phyloP scores from a whole-genome alignment of 2,888 invertebrate genomes.

The Cryptocephalus moraei region DNA sequence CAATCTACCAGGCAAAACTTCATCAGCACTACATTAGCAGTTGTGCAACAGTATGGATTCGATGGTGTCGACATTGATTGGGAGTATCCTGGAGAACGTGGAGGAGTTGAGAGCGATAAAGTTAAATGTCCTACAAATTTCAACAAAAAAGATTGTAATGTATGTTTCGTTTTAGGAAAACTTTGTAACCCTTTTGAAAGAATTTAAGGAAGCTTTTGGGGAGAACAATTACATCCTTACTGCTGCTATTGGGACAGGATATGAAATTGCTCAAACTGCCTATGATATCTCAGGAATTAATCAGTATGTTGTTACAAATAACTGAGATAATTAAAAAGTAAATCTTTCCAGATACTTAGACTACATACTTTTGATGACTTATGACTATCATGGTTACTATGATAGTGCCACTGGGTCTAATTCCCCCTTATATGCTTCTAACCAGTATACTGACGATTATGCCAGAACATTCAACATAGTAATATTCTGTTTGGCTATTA shows the following conservation, averaged over 20 bases:
- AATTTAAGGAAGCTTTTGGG: slow-evolving; percentile 46
- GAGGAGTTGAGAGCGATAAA: slow-evolving; percentile 28
- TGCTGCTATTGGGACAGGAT: slow-evolving; percentile 40
- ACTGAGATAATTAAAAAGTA: no score
- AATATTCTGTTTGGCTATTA: slow-evolving; percentile 23
- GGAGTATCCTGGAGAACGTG: slow-evolving; percentile 42
- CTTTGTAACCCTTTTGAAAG: slow-evolving; percentile 39
- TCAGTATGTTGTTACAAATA: slow-evolving; percentile 28
- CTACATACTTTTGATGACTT: slow-evolving; percentile 37
- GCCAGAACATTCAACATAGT: slow-evolving; percentile 26
- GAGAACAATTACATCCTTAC: slow-evolving; percentile 42
- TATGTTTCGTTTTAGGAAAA: slow-evolving; percentile 33
- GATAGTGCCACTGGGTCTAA: slow-evolving; percentile 53
- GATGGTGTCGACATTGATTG: slow-evolving; percentile 65
- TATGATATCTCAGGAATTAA: slow-evolving; percentile 49
- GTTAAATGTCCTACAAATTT: neutral
- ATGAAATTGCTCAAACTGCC: neutral
- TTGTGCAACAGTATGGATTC: slow-evolving; percentile 48
- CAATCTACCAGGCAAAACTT: slow-evolving; percentile 41
- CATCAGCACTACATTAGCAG: slow-evolving; percentile 42
- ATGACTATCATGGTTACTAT: slow-evolving; percentile 55
- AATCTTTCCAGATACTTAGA: slow-evolving; percentile 17
- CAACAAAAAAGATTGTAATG: no score
- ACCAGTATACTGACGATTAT: slow-evolving; percentile 25
- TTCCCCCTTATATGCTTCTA: slow-evolving; percentile 49